Conservation (phyloP, 2,888 invertebrate genomes). For the Polyommatus icarus region DNA sequence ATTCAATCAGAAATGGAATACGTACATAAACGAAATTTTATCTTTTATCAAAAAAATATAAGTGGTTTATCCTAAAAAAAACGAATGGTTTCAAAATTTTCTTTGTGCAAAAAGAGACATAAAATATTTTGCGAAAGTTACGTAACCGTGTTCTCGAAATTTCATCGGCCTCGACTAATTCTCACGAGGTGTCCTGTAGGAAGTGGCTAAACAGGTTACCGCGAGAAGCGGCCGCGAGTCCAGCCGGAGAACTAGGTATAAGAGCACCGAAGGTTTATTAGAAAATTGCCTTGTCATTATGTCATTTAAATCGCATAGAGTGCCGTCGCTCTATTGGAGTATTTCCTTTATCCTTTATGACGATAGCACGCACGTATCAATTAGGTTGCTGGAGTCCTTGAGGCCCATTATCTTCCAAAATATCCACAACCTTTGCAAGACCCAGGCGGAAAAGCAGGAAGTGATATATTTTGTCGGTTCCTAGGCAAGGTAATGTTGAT, state of each 20-base stretch:
- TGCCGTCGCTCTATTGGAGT: constrained; percentile 78
- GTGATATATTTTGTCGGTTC: neutral
- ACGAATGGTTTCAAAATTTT: neutral
- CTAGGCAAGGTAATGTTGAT: neutral
- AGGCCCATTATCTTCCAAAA: constrained; percentile 36
- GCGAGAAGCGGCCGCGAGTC: constrained; percentile 65
- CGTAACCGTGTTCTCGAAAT: constrained; percentile 14
- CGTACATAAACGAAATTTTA: neutral
- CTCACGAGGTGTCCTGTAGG: constrained; percentile 68
- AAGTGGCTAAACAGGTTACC: constrained; percentile 73
- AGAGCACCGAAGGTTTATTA: constrained; percentile 79
- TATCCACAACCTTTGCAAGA: constrained; percentile 20
- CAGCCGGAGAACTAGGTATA: constrained; percentile 67
- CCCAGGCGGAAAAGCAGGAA: neutral
- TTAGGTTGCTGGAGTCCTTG: constrained; percentile 70
- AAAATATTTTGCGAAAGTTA: neutral
- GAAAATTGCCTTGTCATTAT: constrained; percentile 80
- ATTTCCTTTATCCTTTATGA: constrained; percentile 80
- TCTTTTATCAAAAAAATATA: neutral
- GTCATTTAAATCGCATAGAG: constrained; percentile 81
- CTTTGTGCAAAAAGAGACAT: neutral
- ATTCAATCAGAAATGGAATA: neutral
- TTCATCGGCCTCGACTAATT: constrained; percentile 45
- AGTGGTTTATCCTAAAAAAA: neutral
- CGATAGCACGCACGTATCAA: constrained; percentile 72